Conservation (phyloP, 1,140 invertebrate genomes). For the Apocrypta bakeri region DNA sequence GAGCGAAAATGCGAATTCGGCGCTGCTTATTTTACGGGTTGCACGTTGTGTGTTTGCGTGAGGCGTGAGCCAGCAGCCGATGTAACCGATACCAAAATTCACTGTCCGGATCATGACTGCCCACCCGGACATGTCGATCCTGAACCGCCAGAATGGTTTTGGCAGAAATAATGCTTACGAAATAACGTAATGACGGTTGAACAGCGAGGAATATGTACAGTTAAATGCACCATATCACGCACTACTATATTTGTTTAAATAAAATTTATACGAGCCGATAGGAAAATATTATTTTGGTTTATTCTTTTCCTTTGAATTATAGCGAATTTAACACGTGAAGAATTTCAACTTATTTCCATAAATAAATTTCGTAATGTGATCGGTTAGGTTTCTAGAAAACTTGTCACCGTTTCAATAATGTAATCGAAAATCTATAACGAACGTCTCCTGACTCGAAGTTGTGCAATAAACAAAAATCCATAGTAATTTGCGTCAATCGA, state of each 20-base stretch:
- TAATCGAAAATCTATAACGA: no score
- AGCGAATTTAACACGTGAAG: no score
- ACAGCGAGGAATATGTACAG: neutral
- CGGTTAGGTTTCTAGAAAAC: no score
- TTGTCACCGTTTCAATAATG: no score
- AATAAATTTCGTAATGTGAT: no score
- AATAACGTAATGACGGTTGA: neutral
- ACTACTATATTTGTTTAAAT: slow-evolving; percentile 1
- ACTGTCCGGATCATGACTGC: slow-evolving; percentile 15
- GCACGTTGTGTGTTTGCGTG: slow-evolving; percentile 19
- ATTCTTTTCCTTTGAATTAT: no score
- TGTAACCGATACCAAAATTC: neutral
- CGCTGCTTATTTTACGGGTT: slow-evolving; percentile 4
- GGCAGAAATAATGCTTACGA: neutral
- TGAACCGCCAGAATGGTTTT: slow-evolving; percentile 16
- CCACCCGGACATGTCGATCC: slow-evolving; percentile 9
- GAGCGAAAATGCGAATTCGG: slow-evolving; percentile 12
- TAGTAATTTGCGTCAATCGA: slow-evolving; percentile 36
- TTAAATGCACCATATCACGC: neutral
- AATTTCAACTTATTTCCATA: no score
- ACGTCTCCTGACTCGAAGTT: no score
- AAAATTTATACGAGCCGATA: slow-evolving; percentile 17
- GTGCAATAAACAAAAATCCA: slow-evolving; percentile 46
- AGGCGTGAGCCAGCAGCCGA: neutral
- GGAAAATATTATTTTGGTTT: neutral